Percentiles rank a stretch among this genome's conserved stretches.
These are phyloP conservation scores for Aspiorhynchus laticeps DNA, from an alignment of 2,113 vertebrate species.

Conservation along the genomic window DNA sequence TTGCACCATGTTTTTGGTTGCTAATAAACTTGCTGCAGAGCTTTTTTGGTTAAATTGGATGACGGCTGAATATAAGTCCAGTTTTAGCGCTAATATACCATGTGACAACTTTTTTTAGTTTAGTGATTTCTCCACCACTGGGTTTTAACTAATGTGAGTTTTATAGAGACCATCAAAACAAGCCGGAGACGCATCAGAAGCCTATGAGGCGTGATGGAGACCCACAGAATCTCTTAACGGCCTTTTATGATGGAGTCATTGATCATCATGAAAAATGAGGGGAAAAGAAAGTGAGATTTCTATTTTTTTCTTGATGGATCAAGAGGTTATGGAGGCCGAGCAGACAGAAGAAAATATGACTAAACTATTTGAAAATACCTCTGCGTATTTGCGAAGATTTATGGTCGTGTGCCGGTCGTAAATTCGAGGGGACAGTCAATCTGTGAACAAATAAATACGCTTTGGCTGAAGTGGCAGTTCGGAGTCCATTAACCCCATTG, in stretches of 20 bases:
- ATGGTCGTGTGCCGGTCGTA: neutral
- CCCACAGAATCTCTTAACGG: constrained; percentile 57
- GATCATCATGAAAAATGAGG: constrained; percentile 62
- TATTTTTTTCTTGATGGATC: constrained; percentile 20
- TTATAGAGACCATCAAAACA: constrained; percentile 60
- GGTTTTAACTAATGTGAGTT: constrained; percentile 62
- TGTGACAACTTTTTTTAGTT: neutral
- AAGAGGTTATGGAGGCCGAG: constrained; percentile 23
- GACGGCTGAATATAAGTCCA: neutral
- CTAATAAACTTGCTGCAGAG: neutral
- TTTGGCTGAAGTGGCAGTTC: constrained; percentile 41
- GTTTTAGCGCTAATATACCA: neutral
- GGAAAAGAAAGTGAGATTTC: neutral
- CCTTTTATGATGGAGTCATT: constrained; percentile 59
- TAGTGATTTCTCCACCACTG: constrained; percentile 25
- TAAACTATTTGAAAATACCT: constrained; percentile 33
- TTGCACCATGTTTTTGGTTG: too few relatives aligned
- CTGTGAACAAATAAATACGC: constrained; percentile 37
- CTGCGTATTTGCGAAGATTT: constrained; percentile 22
- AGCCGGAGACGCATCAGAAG: constrained; percentile 53
- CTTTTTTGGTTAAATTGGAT: neutral
- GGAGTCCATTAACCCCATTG: constrained; percentile 26
- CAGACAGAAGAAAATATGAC: constrained; percentile 15
- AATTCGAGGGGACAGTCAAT: constrained; percentile 39
- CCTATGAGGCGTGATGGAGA: constrained; percentile 57